These are phyloP conservation scores for Anarrhichthys ocellatus DNA, from an alignment of 2,113 vertebrate species.

Conservation along the genomic window DNA sequence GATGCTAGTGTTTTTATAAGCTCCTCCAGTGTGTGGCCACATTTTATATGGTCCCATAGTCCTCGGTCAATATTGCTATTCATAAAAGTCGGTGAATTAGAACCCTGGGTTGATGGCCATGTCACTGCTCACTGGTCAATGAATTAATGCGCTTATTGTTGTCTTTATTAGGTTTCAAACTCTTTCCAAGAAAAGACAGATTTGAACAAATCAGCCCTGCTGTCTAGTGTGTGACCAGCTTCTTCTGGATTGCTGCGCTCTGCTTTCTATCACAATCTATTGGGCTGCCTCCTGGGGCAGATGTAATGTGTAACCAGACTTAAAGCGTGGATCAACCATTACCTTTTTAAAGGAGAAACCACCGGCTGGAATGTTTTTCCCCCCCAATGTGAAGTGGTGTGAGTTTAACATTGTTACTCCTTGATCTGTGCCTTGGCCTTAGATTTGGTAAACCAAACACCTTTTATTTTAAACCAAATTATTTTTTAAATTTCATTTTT, in stretches of 20 bases:
- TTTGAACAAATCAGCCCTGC: conserved; percentile 9
- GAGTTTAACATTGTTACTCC: neutral
- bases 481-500: neutral
- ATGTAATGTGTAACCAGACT: conserved; percentile 34
- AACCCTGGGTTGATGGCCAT: conserved; percentile 15
- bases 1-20: neutral
- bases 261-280: conserved; percentile 10
- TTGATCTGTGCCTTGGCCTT: neutral
- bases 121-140: conserved; percentile 26
- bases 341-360: conserved; percentile 15
- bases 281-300: conserved; percentile 1
- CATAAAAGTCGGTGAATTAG: conserved; percentile 50
- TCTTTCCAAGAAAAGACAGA: conserved; percentile 11
- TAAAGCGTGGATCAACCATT: conserved; percentile 1
- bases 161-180: conserved; percentile 26
- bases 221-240: neutral
- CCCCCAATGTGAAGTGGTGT: neutral
- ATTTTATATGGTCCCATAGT: conserved; percentile 42
- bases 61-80: conserved; percentile 46
- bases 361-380: neutral
- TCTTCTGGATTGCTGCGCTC: neutral
- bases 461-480: too few species aligned
- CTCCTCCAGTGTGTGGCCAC: neutral
- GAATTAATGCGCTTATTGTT: conserved; percentile 24
- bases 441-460: neutral